Evolutionary conservation across 92 coral and sea anemone species (phyloP), one percentile per base, ranked within the genome.

Genomic region (Hydrozoanthus gracilis): DNA sequence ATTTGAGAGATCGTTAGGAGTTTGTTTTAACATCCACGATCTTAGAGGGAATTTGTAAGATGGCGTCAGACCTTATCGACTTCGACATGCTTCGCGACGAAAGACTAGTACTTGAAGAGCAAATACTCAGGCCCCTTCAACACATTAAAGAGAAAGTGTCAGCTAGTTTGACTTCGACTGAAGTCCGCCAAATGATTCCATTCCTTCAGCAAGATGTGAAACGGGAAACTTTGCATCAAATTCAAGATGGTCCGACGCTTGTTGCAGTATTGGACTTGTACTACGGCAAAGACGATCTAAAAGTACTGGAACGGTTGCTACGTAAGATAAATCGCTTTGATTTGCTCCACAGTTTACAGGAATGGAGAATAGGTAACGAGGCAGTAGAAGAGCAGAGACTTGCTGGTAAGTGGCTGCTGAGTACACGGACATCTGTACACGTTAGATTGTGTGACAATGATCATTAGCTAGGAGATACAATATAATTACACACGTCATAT

Each of bases 201-300:
- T 79, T 89, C 39, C 94, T 94, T 8, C 64, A 76, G 7, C 84
- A 86, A 75, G 98, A 89, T 44, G 84, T 94, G 69, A 88, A 89
- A 15, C 88, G 83, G 45, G 93, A 90, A 74, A 85, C 88, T 3
- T 78, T 94, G 55, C 82, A 39, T 39, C 92, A 90, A 51, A 89
- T 93, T 50, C 83, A 58, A 15, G 94, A 94, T 76, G 95, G 94
- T 10, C 91, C 92, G 20, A 88, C 84, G 0, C 82, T 94, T 35
- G 88, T 94, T 8, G 90, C 91, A 3, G 91, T 92, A 5, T 70
- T 94, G 68, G 88, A 94, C 76, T 69, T 83, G 13, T 92, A 82
- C n/a, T 94, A 94, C 80, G 98, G 98, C 1, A 71, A 67, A 47
- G 98, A 92, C 67, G 91, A 92, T 71, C 76, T 94, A 69, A 83